Evolutionary conservation across 1,140 invertebrate genomes (phyloP).

Genomic region (Drosophila asahinai): DNA sequence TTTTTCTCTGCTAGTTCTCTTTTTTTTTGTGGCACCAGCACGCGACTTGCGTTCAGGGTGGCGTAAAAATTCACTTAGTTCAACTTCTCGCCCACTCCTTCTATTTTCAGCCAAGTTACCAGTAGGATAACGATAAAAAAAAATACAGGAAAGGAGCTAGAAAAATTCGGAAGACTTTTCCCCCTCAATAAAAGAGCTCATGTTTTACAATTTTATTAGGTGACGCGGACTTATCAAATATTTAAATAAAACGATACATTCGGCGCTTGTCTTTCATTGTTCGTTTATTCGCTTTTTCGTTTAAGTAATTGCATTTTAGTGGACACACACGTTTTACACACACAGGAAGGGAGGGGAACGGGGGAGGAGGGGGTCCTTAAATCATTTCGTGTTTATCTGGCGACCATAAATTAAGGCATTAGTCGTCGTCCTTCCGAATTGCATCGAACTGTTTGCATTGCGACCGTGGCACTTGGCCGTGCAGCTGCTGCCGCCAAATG

Average conservation of each 20-base stretch:
- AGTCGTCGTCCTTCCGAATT: constrained; percentile 58
- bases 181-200: constrained; percentile 67
- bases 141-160: neutral
- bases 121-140: constrained; percentile 32
- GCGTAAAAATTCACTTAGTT: constrained; percentile 80
- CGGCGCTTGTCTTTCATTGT: constrained; percentile 44
- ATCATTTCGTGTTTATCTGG: constrained; percentile 79
- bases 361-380: constrained; percentile 49
- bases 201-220: constrained; percentile 83
- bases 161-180: constrained; percentile 36
- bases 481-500: constrained; percentile 78
- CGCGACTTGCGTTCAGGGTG: constrained; percentile 67
- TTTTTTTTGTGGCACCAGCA: constrained; percentile 41
- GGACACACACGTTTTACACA: constrained; percentile 72
- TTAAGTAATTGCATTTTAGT: constrained; percentile 82
- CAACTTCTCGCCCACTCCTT: constrained; percentile 22
- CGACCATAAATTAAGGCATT: constrained; percentile 81
- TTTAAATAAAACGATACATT: constrained; percentile 68
- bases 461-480: constrained; percentile 74
- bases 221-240: constrained; percentile 67
- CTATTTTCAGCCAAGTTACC: constrained; percentile 14
- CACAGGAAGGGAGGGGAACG: neutral
- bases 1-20: constrained; percentile 5
- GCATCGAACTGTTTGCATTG: constrained; percentile 80
- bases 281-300: constrained; percentile 13